Percentiles rank a stretch among this genome's conserved stretches.
Conservation (phyloP, 2,797 vertebrate genomes). For the Valencia hispanica region DNA sequence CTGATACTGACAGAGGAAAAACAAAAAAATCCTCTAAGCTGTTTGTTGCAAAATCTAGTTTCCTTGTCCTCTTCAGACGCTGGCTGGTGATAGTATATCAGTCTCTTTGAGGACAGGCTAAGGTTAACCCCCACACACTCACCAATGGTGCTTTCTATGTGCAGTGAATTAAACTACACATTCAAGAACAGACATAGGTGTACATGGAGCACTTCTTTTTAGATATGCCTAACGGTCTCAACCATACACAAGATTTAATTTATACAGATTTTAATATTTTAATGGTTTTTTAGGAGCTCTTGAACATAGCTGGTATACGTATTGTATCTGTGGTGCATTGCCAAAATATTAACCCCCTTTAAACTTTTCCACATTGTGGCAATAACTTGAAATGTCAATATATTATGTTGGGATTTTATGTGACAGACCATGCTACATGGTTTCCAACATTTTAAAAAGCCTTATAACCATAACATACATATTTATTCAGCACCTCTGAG, state of each 20-base stretch:
- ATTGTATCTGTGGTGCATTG: conserved; percentile 42
- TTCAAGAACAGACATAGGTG: conserved; percentile 36
- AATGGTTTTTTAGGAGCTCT: conserved; percentile 38
- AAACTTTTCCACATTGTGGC: not conserved
- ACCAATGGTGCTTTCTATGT: conserved; percentile 50
- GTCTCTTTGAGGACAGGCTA: conserved; percentile 55
- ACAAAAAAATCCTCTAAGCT: conserved; percentile 35
- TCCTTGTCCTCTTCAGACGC: conserved; percentile 16
- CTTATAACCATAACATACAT: not conserved
- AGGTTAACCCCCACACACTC: conserved; percentile 52
- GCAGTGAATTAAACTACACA: conserved; percentile 52
- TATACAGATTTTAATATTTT: conserved; percentile 51
- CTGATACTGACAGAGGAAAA: conserved; percentile 7
- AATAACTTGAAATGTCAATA: not conserved
- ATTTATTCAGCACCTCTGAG: not conserved
- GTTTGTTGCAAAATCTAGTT: conserved; percentile 64
- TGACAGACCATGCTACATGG: too few relatives aligned
- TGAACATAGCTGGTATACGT: conserved; percentile 55
- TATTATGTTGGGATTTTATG: not conserved
- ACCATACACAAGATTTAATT: conserved; percentile 37
- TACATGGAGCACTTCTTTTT: conserved; percentile 30
- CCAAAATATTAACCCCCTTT: not conserved
- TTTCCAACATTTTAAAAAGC: not conserved
- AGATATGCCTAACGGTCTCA: conserved; percentile 20
- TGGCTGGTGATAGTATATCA: conserved; percentile 45